Evolutionary conservation across 92 coral and sea anemone species (phyloP).

Genomic region (Blastomussa wellsi): DNA sequence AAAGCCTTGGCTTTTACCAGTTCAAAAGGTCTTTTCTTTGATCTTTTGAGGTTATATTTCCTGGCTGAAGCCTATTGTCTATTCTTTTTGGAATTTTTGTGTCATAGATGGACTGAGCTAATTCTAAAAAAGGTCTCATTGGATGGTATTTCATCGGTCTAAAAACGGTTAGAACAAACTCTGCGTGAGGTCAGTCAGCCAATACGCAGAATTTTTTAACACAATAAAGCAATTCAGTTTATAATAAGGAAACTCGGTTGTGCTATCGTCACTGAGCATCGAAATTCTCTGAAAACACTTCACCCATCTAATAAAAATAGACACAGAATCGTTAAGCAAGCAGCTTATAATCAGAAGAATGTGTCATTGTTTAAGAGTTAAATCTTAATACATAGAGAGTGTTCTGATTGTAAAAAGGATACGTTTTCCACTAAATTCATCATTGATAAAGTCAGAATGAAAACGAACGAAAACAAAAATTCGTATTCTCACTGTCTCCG

Average conservation of each 20-base stretch:
- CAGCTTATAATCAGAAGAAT: not conserved
- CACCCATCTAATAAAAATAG: not conserved
- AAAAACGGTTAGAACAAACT: not conserved
- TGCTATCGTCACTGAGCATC: not conserved
- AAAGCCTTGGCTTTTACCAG: not conserved
- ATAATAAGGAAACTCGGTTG: not conserved
- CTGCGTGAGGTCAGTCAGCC: not conserved
- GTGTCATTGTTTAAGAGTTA: not conserved
- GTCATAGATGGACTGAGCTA: not conserved
- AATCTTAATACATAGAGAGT: not conserved
- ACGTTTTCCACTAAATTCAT: not conserved
- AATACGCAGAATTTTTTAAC: not conserved
- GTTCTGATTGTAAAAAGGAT: not conserved
- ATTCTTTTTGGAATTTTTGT: not conserved
- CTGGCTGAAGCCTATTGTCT: not conserved
- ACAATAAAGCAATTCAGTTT: not conserved
- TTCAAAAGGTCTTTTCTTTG: not conserved
- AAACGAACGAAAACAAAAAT: too few relatives aligned
- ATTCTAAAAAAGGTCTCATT: too few relatives aligned
- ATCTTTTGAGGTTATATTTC: not conserved
- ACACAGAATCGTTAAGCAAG: not conserved
- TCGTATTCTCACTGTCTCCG: not conserved
- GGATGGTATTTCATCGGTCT: not conserved
- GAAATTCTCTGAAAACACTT: not conserved
- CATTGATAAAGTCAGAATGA: too few relatives aligned